Evolutionary conservation across 2,888 invertebrate species (phyloP).

Genomic region (Carcina quercana): DNA sequence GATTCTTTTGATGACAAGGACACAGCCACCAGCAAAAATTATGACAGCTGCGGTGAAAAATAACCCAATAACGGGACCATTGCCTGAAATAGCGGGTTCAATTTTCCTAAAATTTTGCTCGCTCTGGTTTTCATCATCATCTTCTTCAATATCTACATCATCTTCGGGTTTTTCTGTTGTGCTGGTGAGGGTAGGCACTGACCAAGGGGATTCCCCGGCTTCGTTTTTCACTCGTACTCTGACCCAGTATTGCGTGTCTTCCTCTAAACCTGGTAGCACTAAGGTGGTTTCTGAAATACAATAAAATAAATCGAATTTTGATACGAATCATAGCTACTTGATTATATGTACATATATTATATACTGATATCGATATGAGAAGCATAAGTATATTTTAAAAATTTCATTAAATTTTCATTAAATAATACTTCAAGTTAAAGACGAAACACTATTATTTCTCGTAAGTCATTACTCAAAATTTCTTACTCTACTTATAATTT

Average conservation of each 20-base stretch:
- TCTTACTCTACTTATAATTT: too few relatives aligned
- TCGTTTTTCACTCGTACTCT: conserved; percentile 39
- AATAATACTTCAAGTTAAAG: not conserved
- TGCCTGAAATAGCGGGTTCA: conserved; percentile 13
- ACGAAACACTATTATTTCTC: too few relatives aligned
- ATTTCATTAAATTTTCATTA: not conserved
- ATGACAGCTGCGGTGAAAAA: conserved; percentile 46
- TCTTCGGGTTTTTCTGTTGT: conserved; percentile 19
- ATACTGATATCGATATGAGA: not conserved
- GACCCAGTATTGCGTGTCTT: conserved; percentile 40
- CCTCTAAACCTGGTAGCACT: conserved; percentile 27
- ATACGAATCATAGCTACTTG: too few relatives aligned
- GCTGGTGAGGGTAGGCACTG: conserved; percentile 23
- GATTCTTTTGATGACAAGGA: conserved; percentile 40
- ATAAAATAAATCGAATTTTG: too few relatives aligned
- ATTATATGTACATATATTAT: too few relatives aligned
- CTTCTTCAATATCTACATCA: conserved; percentile 11
- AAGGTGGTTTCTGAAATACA: conserved; percentile 26
- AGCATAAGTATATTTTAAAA: not conserved
- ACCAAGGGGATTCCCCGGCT: conserved; percentile 44
- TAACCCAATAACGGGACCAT: conserved; percentile 48
- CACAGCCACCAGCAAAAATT: conserved; percentile 35
- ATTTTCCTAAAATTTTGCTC: too few relatives aligned
- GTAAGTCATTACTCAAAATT: too few relatives aligned
- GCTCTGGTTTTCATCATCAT: conserved; percentile 15